Conservation (phyloP, 64 coral and sea anemone genomes). For the Anthopleura sola region DNA sequence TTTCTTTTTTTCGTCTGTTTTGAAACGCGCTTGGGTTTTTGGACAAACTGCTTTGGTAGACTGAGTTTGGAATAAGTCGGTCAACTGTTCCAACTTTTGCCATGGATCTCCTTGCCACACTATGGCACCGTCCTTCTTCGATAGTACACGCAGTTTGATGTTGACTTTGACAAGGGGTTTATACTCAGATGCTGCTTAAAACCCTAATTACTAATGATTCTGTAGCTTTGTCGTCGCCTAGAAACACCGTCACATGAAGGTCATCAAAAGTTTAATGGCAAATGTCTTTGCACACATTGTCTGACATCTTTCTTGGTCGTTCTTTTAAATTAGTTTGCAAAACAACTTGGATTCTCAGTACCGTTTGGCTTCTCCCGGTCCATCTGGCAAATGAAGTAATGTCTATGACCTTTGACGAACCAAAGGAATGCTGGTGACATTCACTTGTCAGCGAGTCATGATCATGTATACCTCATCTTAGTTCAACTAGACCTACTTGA, state of each 20-base stretch:
- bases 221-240: neutral
- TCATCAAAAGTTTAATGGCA: too few relatives aligned
- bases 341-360: neutral
- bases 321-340: neutral
- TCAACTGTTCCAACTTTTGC: constrained; percentile 17
- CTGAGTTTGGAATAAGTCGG: neutral
- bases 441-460: too few relatives aligned
- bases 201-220: neutral
- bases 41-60: neutral
- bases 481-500: too few relatives aligned
- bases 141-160: neutral
- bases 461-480: too few relatives aligned
- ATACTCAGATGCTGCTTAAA: neutral
- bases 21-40: constrained; percentile 56
- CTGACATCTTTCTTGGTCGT: neutral
- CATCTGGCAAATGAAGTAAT: neutral
- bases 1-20: constrained; percentile 57
- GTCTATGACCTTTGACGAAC: neutral
- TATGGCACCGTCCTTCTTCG: too few relatives aligned
- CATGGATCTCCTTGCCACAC: neutral
- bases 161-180: neutral
- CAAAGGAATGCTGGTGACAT: neutral
- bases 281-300: neutral
- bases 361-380: neutral
- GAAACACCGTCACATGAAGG: neutral